Percentiles rank a stretch among this genome's conserved stretches.
Evolutionary conservation across 2,797 vertebrate genomes (phyloP).

Genomic region (Coranthus polyacanthus): DNA sequence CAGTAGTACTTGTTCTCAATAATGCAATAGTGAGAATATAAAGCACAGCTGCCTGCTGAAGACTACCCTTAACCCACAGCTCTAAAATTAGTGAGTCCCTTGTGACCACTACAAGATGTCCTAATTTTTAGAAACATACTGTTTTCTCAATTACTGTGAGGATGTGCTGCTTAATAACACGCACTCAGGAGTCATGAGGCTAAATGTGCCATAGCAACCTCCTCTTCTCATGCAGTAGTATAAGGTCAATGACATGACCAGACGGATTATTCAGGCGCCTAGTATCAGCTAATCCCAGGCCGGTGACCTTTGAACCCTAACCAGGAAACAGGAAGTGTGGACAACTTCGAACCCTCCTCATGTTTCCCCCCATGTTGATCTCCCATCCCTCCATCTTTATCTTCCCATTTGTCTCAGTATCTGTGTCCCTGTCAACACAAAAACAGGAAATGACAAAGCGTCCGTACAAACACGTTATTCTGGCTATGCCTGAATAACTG

Average conservation of each 20-base stretch:
- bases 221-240: constrained; percentile 8
- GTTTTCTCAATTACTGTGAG: constrained; percentile 42
- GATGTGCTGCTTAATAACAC: constrained; percentile 9
- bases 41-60: constrained; percentile 11
- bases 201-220: not conserved
- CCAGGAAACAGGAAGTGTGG: constrained; percentile 71
- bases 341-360: constrained; percentile 13
- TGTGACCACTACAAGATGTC: constrained; percentile 37
- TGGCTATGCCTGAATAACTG: not conserved
- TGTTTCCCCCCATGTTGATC: not conserved
- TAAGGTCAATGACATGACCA: constrained; percentile 27
- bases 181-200: not conserved
- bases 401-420: not conserved
- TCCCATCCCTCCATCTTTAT: constrained; percentile 17
- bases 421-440: constrained; percentile 7
- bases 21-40: not conserved
- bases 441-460: constrained; percentile 61
- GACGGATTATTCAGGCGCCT: constrained; percentile 39
- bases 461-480: constrained; percentile 2
- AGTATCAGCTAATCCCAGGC: constrained; percentile 67
- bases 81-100: constrained; percentile 60
- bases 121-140: constrained; percentile 47
- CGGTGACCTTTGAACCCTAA: constrained; percentile 54
- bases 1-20: not conserved
- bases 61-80: constrained; percentile 40